Percentiles rank a stretch among this genome's conserved stretches.
phyloP scores from a whole-genome alignment of 2,888 invertebrate species.

The Drosophila mulleri region DNA sequence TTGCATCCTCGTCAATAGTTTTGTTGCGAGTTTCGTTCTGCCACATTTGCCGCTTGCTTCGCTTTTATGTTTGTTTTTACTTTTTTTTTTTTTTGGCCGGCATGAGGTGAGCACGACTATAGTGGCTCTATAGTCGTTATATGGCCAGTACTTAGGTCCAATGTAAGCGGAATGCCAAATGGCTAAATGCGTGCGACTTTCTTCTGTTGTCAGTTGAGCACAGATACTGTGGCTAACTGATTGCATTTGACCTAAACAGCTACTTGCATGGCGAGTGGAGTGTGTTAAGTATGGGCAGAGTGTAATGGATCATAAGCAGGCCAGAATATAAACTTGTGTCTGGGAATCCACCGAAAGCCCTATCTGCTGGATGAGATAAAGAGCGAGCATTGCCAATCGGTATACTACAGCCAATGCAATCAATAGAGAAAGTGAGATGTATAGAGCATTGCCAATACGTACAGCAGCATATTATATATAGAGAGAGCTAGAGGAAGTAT shows the following conservation, averaged over 20 bases:
- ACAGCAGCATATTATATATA: background rate
- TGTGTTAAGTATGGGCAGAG: background rate
- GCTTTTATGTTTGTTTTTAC: conserved; percentile 61
- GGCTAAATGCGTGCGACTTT: background rate
- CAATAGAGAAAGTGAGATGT: too few relatives aligned
- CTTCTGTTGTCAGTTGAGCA: background rate
- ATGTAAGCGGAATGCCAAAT: conserved; percentile 43
- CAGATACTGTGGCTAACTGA: background rate
- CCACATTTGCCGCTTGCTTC: conserved; percentile 59
- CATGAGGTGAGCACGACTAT: conserved; percentile 36
- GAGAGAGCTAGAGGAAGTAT: too few relatives aligned
- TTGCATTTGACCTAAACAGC: conserved; percentile 3
- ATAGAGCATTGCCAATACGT: conserved; percentile 12
- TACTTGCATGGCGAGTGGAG: background rate
- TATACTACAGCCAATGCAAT: too few relatives aligned
- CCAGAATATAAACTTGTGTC: background rate
- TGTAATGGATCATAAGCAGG: background rate
- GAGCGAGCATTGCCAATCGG: background rate
- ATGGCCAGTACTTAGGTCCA: conserved; percentile 46
- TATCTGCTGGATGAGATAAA: too few relatives aligned
- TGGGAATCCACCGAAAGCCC: background rate
- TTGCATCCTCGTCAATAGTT: conserved; percentile 22
- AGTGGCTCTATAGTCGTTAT: conserved; percentile 46
- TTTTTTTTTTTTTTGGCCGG: conserved; percentile 15
- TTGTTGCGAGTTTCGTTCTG: conserved; percentile 48